phyloP scores from a whole-genome alignment of 2,888 invertebrate species.

The Gymnoscelis rufifasciata region DNA sequence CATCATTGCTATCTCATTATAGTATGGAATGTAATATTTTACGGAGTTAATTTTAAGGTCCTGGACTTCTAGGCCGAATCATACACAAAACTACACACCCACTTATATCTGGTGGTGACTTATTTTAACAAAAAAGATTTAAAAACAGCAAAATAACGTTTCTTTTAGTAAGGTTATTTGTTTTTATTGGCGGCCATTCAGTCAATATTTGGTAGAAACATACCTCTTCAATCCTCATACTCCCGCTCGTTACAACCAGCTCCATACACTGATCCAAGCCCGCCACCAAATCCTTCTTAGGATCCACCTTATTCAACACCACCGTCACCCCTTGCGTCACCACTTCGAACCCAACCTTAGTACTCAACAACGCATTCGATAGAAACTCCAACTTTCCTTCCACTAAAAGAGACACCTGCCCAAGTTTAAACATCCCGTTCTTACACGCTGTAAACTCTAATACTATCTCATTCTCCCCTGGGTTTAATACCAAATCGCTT shows the following conservation, averaged over 20 bases:
- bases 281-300: conserved; percentile 86
- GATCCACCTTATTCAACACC: conserved; percentile 71
- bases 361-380: conserved; percentile 80
- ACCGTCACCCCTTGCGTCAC: conserved; percentile 73
- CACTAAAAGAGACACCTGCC: conserved; percentile 83
- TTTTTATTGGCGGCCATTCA: too few species aligned
- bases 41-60: too few species aligned
- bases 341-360: conserved; percentile 77
- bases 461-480: conserved; percentile 82
- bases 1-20: too few species aligned
- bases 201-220: too few species aligned
- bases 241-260: conserved; percentile 87
- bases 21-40: too few species aligned
- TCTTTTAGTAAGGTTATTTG: too few species aligned
- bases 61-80: too few species aligned
- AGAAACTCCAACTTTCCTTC: conserved; percentile 85
- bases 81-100: too few species aligned
- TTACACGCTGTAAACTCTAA: conserved; percentile 78
- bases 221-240: conserved; percentile 85
- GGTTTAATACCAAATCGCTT: conserved; percentile 75
- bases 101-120: too few species aligned
- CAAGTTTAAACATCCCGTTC: conserved; percentile 84
- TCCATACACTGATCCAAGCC: conserved; percentile 89
- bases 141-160: too few species aligned
- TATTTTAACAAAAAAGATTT: too few species aligned